A percentile compares a stretch with the other conserved stretches of the same genome.
Evolutionary conservation across 1,140 invertebrate genomes (phyloP).

Genomic region (Drosophila pandora): DNA sequence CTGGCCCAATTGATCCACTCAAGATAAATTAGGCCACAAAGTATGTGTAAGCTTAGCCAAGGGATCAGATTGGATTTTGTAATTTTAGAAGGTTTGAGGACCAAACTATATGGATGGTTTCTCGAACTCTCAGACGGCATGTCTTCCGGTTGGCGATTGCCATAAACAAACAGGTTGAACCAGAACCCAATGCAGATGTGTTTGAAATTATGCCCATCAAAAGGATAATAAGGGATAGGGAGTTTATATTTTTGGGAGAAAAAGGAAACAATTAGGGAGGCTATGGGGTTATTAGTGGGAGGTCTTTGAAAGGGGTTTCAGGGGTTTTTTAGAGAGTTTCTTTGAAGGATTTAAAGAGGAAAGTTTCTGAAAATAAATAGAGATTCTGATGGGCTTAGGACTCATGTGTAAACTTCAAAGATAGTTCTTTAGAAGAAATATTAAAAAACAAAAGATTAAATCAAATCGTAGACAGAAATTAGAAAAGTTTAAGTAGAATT

Average conservation of each 20-base stretch:
- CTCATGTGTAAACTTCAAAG: too few species aligned
- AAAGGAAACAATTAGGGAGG: neutral
- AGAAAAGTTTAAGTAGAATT: too few species aligned
- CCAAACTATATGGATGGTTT: neutral
- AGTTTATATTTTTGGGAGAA: neutral
- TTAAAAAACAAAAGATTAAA: too few species aligned
- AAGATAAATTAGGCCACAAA: constrained; percentile 77
- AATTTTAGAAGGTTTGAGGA: constrained; percentile 15
- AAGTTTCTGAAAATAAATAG: too few species aligned
- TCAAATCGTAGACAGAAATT: too few species aligned
- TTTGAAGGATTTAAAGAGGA: too few species aligned
- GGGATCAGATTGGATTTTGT: constrained; percentile 39
- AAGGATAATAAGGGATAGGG: neutral
- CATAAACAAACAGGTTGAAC: constrained; percentile 11
- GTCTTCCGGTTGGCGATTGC: constrained; percentile 56
- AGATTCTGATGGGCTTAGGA: too few species aligned
- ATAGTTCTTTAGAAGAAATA: too few species aligned
- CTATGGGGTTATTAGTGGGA: too few species aligned
- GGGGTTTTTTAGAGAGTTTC: too few species aligned
- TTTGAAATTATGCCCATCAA: neutral
- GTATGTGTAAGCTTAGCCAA: constrained; percentile 74
- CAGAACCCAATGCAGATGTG: constrained; percentile 7
- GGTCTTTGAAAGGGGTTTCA: too few species aligned
- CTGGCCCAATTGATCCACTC: constrained; percentile 70
- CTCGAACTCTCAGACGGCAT: constrained; percentile 41